Base-by-base conservation (phyloP, 2,888 invertebrate species). In the Tenthredo amoena region DNA sequence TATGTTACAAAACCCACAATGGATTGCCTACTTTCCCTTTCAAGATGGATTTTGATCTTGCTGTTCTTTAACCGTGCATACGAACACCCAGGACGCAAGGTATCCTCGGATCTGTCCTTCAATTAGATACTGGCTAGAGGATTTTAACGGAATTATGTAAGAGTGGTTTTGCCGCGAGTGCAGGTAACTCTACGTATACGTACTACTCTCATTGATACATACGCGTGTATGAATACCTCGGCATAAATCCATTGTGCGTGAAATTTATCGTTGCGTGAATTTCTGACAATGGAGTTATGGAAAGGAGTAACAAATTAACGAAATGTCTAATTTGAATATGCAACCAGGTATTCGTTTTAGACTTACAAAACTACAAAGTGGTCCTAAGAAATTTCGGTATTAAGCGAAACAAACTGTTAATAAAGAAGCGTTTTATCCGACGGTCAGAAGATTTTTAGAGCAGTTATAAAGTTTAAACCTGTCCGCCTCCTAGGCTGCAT, bases 341-440 rank as follows among this genome's bases (percentile, higher is more conserved):
- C 81, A 81, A 34, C 77, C 18, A 43, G 40, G 21, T 43, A 1
- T 12, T 43, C 34, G n/a, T 40, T 71, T 18, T 18, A 71, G 71
- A 9, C 26, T 1, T 6, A 43, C 58, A 58, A 12, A 12, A 55
- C 0, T 6, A 43, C 58, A 58, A 12, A 12, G 77, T 18, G 79
- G 40, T 81, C 58, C 79, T 58, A 62, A 2, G 31, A 81, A 62
- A 62, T 62, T 26, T 26, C 5, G 40, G 37, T 62, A n/a, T 18
- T 4, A 40, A 62, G 15, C 58, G 40, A 81, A 62, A 62, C 62
- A 34, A 37, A 81, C 62, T 58, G 81, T 81, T 81, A 50, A 81
- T 62, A 81, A 81, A 81, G 40, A 62, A 62, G 21, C 81, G 62
- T 81, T 81, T 55, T 40, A 81, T 62, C 81, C 81, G 81, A 62